Base-by-base conservation (phyloP, 1,140 invertebrate genomes). In the Hycleus phaleratus region DNA sequence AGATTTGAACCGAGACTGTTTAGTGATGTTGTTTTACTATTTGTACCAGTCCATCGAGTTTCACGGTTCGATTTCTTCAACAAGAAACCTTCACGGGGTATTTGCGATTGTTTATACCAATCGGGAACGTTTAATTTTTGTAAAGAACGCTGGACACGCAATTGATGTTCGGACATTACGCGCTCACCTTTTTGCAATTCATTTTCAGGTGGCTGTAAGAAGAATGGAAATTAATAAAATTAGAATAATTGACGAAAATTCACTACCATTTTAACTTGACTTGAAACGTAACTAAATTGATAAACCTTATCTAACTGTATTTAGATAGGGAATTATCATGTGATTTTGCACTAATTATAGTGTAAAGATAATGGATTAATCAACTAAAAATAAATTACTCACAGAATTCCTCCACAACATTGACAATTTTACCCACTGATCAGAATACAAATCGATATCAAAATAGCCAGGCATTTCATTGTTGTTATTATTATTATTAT, bases 41-140 rank as follows among this genome's bases (percentile, higher is more conserved):
- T 68, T 63, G 70, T 73, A 42, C 40, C 71, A 2, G 63, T 62
- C 69, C 69, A 71, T 57, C 70, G 54, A 25, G 59, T 56, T 47
- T 70, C 67, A 2, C 59, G 56, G 7, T 49, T 46, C 6, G 39
- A 43, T 9, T 70, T 71, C 45, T 69, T 72, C 32, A 81, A 74
- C 5, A 84, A 76, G 72, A 85, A 85, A 50, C 82, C 82, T 69
- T 84, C 82, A 38, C 82, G 78, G n/a, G 84, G 82, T 11, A 83
- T 79, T 56, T 84, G 80, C 12, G 86, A 88, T 72, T 90, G 90
- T 74, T 90, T 92, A 79, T 91, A 93, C 94, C 94, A 97, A 70
- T 96, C 92, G 43, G 94, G 94, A 39, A 96, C 86, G 76, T 94
- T 93, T 52, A 97, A 83, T 66, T 91, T 90, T 73, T 94, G 91